A percentile compares a stretch with the other conserved stretches of the same genome.
These are phyloP conservation scores for Corapipo altera DNA, from an alignment of 2,113 vertebrate species.

Conservation along the genomic window DNA sequence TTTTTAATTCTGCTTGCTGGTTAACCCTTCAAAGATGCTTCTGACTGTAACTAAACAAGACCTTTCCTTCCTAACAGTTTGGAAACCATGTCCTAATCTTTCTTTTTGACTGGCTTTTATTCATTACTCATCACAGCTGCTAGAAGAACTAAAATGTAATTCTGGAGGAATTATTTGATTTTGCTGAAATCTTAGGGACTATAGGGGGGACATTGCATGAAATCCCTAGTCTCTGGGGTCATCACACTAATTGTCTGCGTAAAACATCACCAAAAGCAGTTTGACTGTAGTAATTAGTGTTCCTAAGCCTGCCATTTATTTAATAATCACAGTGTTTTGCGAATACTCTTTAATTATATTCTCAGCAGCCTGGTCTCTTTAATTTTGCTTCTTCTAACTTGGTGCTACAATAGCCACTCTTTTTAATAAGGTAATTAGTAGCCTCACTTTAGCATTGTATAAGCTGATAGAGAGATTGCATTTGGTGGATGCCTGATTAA, in stretches of 20 bases:
- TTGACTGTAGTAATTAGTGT: neutral
- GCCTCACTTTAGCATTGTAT: neutral
- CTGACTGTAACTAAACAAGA: neutral
- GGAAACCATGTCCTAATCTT: neutral
- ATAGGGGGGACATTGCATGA: neutral
- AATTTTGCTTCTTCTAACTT: neutral
- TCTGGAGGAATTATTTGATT: neutral
- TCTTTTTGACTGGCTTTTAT: neutral
- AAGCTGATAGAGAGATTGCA: neutral
- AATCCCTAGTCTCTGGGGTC: neutral
- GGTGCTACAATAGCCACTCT: neutral
- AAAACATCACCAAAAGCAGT: neutral
- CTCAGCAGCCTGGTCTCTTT: neutral
- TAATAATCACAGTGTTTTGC: neutral
- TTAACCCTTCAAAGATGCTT: neutral
- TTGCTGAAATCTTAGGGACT: neutral
- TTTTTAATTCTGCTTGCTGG: conserved; percentile 22
- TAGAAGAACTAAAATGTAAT: neutral
- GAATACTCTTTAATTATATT: conserved; percentile 21
- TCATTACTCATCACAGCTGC: neutral
- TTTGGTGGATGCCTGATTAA: neutral
- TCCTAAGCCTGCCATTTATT: neutral
- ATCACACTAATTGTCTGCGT: neutral
- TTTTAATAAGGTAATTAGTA: neutral
- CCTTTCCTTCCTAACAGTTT: neutral